These are phyloP conservation scores for Galleria mellonella DNA, from an alignment of 1,140 invertebrate species.

Conservation along the genomic window DNA sequence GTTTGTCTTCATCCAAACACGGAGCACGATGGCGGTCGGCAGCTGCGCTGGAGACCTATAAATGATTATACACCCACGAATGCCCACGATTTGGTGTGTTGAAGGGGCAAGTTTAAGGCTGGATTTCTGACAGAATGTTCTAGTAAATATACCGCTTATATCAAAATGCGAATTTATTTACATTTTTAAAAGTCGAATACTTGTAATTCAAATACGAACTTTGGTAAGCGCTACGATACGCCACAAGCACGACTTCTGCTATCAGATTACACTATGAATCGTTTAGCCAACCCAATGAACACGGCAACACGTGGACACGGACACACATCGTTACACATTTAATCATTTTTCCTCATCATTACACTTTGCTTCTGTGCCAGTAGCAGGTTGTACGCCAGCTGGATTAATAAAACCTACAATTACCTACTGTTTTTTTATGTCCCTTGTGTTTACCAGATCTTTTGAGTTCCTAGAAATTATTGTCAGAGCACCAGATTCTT, in stretches of 20 bases:
- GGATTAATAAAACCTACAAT: neutral
- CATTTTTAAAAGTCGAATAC: too few species aligned
- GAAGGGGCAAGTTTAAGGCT: constrained; percentile 26
- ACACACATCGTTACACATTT: constrained; percentile 42
- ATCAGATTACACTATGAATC: constrained; percentile 28
- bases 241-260: constrained; percentile 4
- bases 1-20: constrained; percentile 68
- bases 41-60: constrained; percentile 66
- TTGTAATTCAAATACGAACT: too few species aligned
- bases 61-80: constrained; percentile 63
- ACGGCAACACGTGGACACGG: constrained; percentile 45
- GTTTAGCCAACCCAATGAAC: constrained; percentile 21
- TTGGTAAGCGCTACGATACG: too few species aligned
- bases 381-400: constrained; percentile 32
- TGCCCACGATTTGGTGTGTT: constrained; percentile 14
- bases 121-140: constrained; percentile 2
- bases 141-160: too few species aligned
- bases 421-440: too few species aligned
- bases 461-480: too few species aligned
- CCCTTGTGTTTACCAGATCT: too few species aligned
- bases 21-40: constrained; percentile 51
- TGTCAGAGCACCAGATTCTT: too few species aligned
- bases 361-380: constrained; percentile 40
- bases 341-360: constrained; percentile 52
- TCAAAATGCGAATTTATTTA: too few species aligned